Evolutionary conservation across 2,797 vertebrate genomes (phyloP).

Genomic region (Pseudochirops cupreus): DNA sequence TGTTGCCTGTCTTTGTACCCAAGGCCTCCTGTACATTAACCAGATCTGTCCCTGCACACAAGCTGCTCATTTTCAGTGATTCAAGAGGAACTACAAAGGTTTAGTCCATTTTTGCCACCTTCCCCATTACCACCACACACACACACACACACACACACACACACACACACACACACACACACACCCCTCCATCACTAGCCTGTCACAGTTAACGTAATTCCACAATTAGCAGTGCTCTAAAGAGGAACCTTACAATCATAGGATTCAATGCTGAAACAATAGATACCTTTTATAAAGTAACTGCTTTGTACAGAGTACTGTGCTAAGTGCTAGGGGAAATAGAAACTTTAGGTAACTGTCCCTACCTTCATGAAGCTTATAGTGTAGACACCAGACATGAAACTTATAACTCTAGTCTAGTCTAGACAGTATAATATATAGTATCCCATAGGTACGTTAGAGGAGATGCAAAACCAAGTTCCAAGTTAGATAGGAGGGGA

Average conservation of each 20-base stretch:
- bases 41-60: neutral
- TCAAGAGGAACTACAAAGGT: neutral
- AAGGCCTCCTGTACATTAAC: neutral
- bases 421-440: neutral
- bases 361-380: neutral
- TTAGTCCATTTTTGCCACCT: neutral
- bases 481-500: neutral
- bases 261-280: neutral
- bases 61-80: neutral
- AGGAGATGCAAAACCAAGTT: neutral
- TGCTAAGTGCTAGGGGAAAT: neutral
- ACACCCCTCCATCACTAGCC: neutral
- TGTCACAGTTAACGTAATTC: neutral
- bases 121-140: neutral
- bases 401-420: neutral
- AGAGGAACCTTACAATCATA: neutral
- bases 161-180: neutral
- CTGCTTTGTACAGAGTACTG: neutral
- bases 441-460: neutral
- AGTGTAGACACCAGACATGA: neutral
- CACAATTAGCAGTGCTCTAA: neutral
- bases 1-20: neutral
- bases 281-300: neutral
- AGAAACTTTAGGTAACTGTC: neutral
- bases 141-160: neutral